Percentiles rank a stretch among this genome's conserved stretches.
Conservation (phyloP, 2,113 vertebrate genomes). For the Scomber scombrus region DNA sequence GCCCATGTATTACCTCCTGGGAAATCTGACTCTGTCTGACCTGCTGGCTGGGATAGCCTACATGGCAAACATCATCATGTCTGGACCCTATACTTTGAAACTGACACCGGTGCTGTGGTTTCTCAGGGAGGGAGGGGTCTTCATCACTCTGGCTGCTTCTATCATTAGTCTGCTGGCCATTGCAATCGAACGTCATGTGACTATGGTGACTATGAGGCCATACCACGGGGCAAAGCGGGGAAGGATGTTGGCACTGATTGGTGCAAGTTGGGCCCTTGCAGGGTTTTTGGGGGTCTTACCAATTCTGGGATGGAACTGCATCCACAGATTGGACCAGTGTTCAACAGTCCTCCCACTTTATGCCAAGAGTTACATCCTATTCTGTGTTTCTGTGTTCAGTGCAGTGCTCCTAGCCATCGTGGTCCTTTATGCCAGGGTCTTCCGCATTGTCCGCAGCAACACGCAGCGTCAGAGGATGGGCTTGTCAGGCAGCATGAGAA, state of each 20-base stretch:
- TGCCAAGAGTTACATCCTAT: slow-evolving; percentile 90
- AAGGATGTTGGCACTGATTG: slow-evolving; percentile 87
- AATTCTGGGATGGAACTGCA: slow-evolving; percentile 92
- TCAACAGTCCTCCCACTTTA: slow-evolving; percentile 92
- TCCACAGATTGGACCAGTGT: slow-evolving; percentile 85
- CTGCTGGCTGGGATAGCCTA: slow-evolving; percentile 91
- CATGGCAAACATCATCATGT: slow-evolving; percentile 90
- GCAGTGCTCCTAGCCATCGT: slow-evolving; percentile 88
- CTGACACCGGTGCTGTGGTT: slow-evolving; percentile 92
- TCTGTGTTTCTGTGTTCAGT: slow-evolving; percentile 88
- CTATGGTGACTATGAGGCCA: slow-evolving; percentile 89
- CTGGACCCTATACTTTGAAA: slow-evolving; percentile 87
- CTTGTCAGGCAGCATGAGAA: slow-evolving; percentile 63
- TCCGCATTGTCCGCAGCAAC: slow-evolving; percentile 89
- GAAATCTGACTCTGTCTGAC: slow-evolving; percentile 92
- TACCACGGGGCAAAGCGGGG: slow-evolving; percentile 84
- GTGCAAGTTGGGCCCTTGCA: slow-evolving; percentile 87
- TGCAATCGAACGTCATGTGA: slow-evolving; percentile 91
- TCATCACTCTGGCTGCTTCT: slow-evolving; percentile 91
- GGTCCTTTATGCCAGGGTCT: slow-evolving; percentile 89
- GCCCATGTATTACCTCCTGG: slow-evolving; percentile 93
- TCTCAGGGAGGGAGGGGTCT: slow-evolving; percentile 90
- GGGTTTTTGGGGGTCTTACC: slow-evolving; percentile 88
- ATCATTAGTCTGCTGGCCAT: slow-evolving; percentile 92
- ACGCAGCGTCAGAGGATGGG: slow-evolving; percentile 78